A percentile compares a stretch with the other conserved stretches of the same genome.
Conservation (phyloP, 1,140 invertebrate genomes). For the Pectinophora gossypiella region DNA sequence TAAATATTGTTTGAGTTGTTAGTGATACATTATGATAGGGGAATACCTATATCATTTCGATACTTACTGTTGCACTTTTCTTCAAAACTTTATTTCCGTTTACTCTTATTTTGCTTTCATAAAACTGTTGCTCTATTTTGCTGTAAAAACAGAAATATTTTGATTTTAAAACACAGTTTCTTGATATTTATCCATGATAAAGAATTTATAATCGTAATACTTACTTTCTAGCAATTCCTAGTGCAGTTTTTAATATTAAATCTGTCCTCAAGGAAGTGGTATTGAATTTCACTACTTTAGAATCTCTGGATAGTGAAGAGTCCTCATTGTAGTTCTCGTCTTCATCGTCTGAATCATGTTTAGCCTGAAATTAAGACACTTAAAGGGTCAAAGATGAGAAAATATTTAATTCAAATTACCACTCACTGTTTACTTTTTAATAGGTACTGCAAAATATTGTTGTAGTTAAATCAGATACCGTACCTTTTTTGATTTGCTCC, state of each 20-base stretch:
- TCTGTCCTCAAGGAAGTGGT: conserved; percentile 80
- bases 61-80: conserved; percentile 77
- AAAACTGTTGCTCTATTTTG: conserved; percentile 81
- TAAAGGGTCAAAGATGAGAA: too few species aligned
- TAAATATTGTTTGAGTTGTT: too few species aligned
- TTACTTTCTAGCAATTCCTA: conserved; percentile 81
- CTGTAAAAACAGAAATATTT: conserved; percentile 49
- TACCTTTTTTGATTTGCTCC: conserved; percentile 49
- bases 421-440: too few species aligned
- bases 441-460: conserved; percentile 1
- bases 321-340: conserved; percentile 38
- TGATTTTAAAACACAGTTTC: too few species aligned
- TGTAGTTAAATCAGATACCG: conserved; percentile 5
- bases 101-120: conserved; percentile 80
- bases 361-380: conserved; percentile 24
- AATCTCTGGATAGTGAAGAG: conserved; percentile 58
- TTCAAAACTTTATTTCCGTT: conserved; percentile 81
- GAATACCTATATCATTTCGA: not conserved
- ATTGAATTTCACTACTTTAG: conserved; percentile 77
- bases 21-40: too few species aligned
- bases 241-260: conserved; percentile 78
- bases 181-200: too few species aligned
- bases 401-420: too few species aligned
- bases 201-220: too few species aligned
- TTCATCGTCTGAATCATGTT: conserved; percentile 56